Base-by-base conservation (phyloP, 2,113 vertebrate species). In the Pseudopodoces humilis region DNA sequence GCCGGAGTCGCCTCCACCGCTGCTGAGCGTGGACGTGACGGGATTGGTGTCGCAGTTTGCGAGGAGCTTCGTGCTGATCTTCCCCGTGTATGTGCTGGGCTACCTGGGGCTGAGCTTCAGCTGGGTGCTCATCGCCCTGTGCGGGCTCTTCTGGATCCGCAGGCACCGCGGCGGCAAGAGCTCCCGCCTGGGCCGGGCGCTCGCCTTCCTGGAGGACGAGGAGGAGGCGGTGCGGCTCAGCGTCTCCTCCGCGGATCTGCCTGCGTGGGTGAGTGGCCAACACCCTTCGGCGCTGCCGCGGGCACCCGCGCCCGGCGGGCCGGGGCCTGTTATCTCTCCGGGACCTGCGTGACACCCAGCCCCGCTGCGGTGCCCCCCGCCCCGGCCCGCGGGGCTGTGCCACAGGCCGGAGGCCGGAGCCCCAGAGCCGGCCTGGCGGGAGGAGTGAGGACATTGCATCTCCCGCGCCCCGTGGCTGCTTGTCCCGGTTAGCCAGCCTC, bases 91-190 rank as follows among this genome's bases (percentile, higher is more conserved):
- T 37, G 44, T 98, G 50, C 84, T 99, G 94, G 99, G 99, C 60
- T 99, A 99, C 96, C 98, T 99, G 70, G 99, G 98, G 88, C 98
- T 99, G 97, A 99, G 99, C 95, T 99, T 99, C 97, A 99, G 99
- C 95, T 99, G 99, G 99, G 98, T 99, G 19, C 98, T 99, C 69
- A 97, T 99, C 59, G 99, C 98, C 15, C 98, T 99, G 15, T 98
- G 98, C 50, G 82, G 97, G 85, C 97, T 99, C 67, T 98, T 99
- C 96, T 98, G 98, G 96, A 98, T 98, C 97, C 98, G 90, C 93
- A 97, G 96, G 91, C 98, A 98, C 96, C 96, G 98, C 11, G 97
- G 98, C 71, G 78, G 39, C 6, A 98, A 98, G 82, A 97, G 97
- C 92, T 98, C 98, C 82, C 97, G 97, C 91, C 94, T 99, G 70